Evolutionary conservation across 2,888 invertebrate genomes (phyloP).

Genomic region (Pachydiplax longipennis): DNA sequence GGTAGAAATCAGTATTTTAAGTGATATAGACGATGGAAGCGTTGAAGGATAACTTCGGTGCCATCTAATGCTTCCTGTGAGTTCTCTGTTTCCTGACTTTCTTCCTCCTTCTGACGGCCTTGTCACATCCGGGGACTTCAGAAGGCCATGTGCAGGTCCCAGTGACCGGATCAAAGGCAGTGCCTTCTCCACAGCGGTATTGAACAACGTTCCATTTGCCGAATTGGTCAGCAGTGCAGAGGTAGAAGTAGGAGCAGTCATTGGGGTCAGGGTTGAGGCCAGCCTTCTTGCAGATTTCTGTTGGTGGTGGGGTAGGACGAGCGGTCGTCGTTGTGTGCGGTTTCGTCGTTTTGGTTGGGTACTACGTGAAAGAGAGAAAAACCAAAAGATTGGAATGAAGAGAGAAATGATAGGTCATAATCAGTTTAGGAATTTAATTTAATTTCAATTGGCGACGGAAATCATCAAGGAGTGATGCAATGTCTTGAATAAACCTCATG

Average conservation of each 20-base stretch:
- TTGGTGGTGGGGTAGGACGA: slow-evolving; percentile 46
- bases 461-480: no score
- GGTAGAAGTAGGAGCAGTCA: slow-evolving; percentile 60
- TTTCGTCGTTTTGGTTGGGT: not conserved
- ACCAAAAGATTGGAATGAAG: not conserved
- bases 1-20: no score
- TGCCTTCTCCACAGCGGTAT: slow-evolving; percentile 57
- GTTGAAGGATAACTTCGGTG: no score
- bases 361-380: not conserved
- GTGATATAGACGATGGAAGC: no score
- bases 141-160: slow-evolving; percentile 11
- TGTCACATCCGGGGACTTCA: not conserved
- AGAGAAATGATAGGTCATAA: no score
- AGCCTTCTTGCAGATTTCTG: slow-evolving; percentile 56
- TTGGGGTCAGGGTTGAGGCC: slow-evolving; percentile 61
- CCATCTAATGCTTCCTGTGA: no score
- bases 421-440: not conserved
- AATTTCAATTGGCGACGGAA: not conserved
- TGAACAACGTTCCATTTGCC: slow-evolving; percentile 54
- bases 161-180: slow-evolving; percentile 58
- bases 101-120: not conserved
- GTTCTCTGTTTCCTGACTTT: no score
- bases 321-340: slow-evolving; percentile 47
- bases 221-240: slow-evolving; percentile 56
- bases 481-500: no score